Evolutionary conservation across 1,140 invertebrate species (phyloP).

Genomic region (Drosophila parabipectinata): DNA sequence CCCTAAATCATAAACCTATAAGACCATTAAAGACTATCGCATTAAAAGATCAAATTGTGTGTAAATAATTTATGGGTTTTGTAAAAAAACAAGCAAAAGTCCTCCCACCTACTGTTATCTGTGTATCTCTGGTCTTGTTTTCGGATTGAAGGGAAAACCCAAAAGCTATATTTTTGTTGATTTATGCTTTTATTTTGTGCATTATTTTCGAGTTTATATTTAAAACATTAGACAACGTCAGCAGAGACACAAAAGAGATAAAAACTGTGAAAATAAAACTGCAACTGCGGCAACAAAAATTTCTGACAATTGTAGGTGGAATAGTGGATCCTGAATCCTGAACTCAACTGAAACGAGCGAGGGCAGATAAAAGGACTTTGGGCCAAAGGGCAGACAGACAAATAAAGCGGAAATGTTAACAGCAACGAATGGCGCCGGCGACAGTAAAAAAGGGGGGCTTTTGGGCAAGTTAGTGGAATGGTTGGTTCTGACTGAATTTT

Average conservation of each 20-base stretch:
- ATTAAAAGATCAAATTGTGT: slow-evolving; percentile 38
- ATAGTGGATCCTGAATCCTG: slow-evolving; percentile 9
- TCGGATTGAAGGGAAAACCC: slow-evolving; percentile 75
- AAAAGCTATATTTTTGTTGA: slow-evolving; percentile 70
- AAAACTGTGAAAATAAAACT: slow-evolving; percentile 54
- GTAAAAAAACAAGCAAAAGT: slow-evolving; percentile 42
- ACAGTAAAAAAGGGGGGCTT: slow-evolving; percentile 18
- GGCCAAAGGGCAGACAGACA: slow-evolving; percentile 66
- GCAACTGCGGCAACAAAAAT: slow-evolving; percentile 55
- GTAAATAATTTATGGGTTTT: slow-evolving; percentile 42
- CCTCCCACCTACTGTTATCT: slow-evolving; percentile 13
- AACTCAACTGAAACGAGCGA: slow-evolving; percentile 5
- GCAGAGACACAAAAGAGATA: slow-evolving; percentile 48
- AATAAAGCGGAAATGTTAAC: slow-evolving; percentile 82
- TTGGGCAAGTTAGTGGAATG: neutral
- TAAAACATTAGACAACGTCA: slow-evolving; percentile 71
- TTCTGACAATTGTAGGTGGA: slow-evolving; percentile 49
- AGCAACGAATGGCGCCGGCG: slow-evolving; percentile 74
- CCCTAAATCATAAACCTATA: slow-evolving; percentile 1
- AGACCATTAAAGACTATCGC: slow-evolving; percentile 10
- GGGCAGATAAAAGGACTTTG: slow-evolving; percentile 20
- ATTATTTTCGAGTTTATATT: slow-evolving; percentile 79
- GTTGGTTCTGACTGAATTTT: neutral
- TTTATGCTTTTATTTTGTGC: slow-evolving; percentile 78
- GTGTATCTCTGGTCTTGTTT: slow-evolving; percentile 18